These are phyloP conservation scores for Cavia aperea DNA, from an alignment of 2,113 vertebrate species.

Conservation along the genomic window DNA sequence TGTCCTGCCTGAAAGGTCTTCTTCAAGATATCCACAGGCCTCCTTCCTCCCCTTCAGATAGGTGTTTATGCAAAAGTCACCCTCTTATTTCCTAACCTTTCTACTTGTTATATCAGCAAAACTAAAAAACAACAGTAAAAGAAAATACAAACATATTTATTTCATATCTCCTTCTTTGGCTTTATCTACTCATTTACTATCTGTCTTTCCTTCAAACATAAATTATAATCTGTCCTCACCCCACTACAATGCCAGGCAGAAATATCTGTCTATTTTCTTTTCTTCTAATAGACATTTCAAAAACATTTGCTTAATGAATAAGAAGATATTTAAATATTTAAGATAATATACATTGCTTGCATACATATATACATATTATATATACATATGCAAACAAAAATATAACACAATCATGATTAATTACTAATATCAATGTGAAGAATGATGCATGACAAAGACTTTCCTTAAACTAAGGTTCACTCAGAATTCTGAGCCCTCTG, in stretches of 20 bases:
- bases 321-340: neutral
- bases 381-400: neutral
- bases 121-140: neutral
- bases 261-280: neutral
- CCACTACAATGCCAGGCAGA: neutral
- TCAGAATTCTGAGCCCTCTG: neutral
- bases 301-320: constrained; percentile 1
- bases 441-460: neutral
- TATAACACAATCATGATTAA: neutral
- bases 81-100: neutral
- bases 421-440: neutral
- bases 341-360: neutral
- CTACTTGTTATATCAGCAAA: neutral
- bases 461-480: neutral
- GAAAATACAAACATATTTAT: neutral
- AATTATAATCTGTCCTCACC: neutral
- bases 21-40: neutral
- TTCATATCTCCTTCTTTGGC: neutral
- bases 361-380: neutral
- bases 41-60: neutral
- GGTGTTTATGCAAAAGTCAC: neutral
- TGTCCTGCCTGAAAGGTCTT: neutral
- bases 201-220: neutral
- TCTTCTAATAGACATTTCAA: neutral
- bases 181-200: neutral